phyloP scores from a whole-genome alignment of 2,113 vertebrate genomes.

The Nematolebias whitei region DNA sequence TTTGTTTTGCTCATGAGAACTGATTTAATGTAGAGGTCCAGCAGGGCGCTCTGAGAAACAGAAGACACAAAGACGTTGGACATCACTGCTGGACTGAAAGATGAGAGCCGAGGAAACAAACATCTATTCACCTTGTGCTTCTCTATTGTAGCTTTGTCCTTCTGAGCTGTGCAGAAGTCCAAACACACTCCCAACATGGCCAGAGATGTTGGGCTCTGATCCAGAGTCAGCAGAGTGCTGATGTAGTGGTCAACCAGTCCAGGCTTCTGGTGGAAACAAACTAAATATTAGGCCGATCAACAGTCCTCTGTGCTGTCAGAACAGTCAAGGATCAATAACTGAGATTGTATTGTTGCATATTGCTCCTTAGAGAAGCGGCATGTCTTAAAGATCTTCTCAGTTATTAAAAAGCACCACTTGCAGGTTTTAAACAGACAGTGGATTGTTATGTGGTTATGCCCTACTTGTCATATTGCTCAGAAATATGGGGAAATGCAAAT shows the following conservation, averaged over 20 bases:
- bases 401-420: too few relatives aligned
- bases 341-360: too few relatives aligned
- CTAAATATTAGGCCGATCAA: background rate
- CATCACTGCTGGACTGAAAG: background rate
- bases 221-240: constrained; percentile 85
- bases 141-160: constrained; percentile 83
- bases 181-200: constrained; percentile 87
- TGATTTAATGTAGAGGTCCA: constrained; percentile 95
- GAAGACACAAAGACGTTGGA: background rate
- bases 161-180: constrained; percentile 89
- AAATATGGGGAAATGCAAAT: too few relatives aligned
- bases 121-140: constrained; percentile 83
- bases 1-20: constrained; percentile 95
- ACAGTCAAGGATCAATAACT: too few relatives aligned
- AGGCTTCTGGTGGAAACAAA: constrained; percentile 78
- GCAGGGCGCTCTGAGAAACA: constrained; percentile 80
- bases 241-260: constrained; percentile 90
- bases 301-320: background rate
- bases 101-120: background rate
- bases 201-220: constrained; percentile 84
- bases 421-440: too few relatives aligned
- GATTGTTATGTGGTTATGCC: too few relatives aligned
- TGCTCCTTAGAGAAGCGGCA: too few relatives aligned
- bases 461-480: too few relatives aligned
- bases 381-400: too few relatives aligned